These are phyloP conservation scores for Fopius arisanus DNA, from an alignment of 1,140 invertebrate genomes.

Conservation along the genomic window DNA sequence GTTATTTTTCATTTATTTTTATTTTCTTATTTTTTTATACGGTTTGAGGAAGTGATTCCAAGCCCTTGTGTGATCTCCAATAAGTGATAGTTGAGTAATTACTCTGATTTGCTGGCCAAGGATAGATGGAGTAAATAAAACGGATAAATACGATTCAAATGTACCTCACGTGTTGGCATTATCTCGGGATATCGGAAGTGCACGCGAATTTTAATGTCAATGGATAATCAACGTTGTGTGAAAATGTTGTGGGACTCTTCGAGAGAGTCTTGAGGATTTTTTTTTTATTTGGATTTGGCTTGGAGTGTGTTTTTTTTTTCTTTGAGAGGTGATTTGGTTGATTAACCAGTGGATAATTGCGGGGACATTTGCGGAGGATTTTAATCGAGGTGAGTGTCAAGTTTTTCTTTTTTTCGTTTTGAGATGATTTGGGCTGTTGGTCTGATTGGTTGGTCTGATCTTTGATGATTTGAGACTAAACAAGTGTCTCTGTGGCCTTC, in stretches of 20 bases:
- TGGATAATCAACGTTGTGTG: slow-evolving; percentile 30
- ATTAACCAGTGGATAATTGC: slow-evolving; percentile 19
- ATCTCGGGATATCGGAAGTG: slow-evolving; percentile 25
- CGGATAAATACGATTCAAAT: slow-evolving; percentile 32
- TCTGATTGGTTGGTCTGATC: too few species aligned
- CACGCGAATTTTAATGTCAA: slow-evolving; percentile 4
- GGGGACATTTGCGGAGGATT: slow-evolving; percentile 31
- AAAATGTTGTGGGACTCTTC: slow-evolving; percentile 49
- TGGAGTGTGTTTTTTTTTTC: neutral
- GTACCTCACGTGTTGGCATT: slow-evolving; percentile 48
- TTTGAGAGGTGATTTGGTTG: neutral
- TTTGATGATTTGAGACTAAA: neutral
- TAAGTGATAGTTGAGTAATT: neutral
- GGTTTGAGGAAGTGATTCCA: neutral
- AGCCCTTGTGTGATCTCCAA: slow-evolving; percentile 10
- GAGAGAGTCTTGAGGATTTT: slow-evolving; percentile 49
- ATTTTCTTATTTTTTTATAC: neutral
- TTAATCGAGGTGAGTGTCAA: slow-evolving; percentile 35
- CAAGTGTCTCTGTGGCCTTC: neutral
- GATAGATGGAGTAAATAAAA: neutral
- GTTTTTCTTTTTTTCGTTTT: neutral
- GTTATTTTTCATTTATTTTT: neutral
- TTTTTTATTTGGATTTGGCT: neutral
- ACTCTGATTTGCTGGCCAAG: neutral
- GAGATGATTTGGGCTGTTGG: neutral